phyloP scores from a whole-genome alignment of 2,113 vertebrate species.

The Sinocyclocheilus anophthalmus region DNA sequence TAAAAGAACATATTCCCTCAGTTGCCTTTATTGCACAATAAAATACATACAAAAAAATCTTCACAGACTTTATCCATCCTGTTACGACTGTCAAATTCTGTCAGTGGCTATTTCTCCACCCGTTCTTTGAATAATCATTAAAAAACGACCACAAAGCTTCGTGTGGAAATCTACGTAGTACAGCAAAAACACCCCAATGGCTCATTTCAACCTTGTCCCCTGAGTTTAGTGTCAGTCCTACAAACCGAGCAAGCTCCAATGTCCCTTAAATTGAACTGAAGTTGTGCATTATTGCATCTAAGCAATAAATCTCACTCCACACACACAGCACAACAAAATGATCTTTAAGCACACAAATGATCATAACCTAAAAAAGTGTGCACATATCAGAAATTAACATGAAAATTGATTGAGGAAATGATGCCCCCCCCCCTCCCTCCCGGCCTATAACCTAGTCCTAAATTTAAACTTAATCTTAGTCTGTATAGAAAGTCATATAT shows the following conservation, averaged over 20 bases:
- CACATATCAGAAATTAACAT: background rate
- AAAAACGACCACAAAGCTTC: background rate
- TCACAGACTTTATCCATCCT: background rate
- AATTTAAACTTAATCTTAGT: background rate
- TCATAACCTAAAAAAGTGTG: background rate
- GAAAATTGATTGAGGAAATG: background rate
- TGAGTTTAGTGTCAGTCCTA: slow-evolving; percentile 1
- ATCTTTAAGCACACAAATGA: background rate
- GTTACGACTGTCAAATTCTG: background rate
- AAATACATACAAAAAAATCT: background rate
- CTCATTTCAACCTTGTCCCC: slow-evolving; percentile 9
- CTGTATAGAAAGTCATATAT: background rate
- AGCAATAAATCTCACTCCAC: background rate
- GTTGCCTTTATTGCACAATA: background rate
- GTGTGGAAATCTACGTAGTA: background rate
- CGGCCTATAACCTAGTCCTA: background rate
- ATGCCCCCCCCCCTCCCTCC: accelerated
- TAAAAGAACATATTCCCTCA: background rate
- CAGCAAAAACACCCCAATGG: background rate
- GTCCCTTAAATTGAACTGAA: background rate
- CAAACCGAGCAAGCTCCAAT: background rate
- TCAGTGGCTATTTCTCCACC: background rate
- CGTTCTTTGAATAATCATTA: background rate
- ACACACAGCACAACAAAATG: background rate
- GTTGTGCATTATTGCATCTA: background rate